Conservation (phyloP, 2,888 invertebrate genomes). For the Pristionchus maxplancki region DNA sequence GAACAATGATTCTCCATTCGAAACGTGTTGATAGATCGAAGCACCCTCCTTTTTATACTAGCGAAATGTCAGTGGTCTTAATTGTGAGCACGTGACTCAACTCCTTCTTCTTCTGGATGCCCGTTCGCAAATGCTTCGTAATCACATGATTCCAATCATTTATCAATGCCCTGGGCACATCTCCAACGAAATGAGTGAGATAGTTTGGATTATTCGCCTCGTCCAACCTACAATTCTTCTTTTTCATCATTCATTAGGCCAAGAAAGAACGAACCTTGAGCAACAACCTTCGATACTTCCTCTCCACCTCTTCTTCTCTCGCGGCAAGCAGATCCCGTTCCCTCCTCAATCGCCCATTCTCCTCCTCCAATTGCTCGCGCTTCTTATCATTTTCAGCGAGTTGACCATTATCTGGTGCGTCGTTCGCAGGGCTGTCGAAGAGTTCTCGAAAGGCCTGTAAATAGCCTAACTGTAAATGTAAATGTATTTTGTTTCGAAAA, state of each 20-base stretch:
- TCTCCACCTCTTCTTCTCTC: neutral
- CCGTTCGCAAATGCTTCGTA: no score
- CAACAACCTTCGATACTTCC: neutral
- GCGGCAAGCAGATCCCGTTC: neutral
- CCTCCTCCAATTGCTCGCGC: neutral
- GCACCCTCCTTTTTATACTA: no score
- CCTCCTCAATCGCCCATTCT: neutral
- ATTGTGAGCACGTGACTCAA: no score
- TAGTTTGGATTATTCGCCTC: neutral
- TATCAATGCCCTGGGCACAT: no score
- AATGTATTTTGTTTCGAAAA: neutral
- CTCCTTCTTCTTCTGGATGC: no score
- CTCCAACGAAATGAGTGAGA: no score
- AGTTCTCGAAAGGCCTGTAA: neutral
- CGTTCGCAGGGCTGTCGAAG: neutral
- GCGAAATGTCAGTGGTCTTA: no score
- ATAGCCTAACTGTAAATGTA: neutral
- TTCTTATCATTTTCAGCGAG: neutral
- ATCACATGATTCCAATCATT: neutral
- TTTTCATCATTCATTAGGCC: neutral
- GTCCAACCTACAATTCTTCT: neutral
- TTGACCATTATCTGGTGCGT: neutral
- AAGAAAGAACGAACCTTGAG: neutral
- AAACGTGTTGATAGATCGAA: no score
- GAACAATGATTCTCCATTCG: no score